These are phyloP conservation scores for Casuarius casuarius DNA, from an alignment of 2,113 vertebrate genomes.

Conservation along the genomic window DNA sequence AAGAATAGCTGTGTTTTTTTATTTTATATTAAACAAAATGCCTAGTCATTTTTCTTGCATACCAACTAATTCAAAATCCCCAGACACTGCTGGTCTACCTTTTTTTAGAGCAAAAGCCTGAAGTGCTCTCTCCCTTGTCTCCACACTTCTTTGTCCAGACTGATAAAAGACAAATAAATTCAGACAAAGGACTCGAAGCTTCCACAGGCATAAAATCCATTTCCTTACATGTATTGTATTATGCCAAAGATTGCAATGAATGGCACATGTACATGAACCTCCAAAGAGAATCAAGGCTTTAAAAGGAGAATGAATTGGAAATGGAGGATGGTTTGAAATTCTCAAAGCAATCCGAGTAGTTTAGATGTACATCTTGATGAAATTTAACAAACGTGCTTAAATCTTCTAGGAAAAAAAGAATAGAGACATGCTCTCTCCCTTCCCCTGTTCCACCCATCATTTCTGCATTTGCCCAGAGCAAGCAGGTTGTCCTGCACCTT, in stretches of 20 bases:
- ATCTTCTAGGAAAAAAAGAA: not conserved
- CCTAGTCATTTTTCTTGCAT: not conserved
- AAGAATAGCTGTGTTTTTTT: not conserved
- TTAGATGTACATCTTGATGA: not conserved
- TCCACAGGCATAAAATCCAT: not conserved
- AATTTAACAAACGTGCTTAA: not conserved
- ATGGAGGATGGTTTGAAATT: not conserved
- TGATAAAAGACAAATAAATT: slow-evolving; percentile 4
- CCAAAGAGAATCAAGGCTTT: not conserved
- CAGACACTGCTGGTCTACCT: not conserved
- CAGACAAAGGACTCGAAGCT: slow-evolving; percentile 13
- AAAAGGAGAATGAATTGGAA: not conserved
- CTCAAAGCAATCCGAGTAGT: not conserved
- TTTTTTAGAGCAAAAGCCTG: not conserved
- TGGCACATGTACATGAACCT: not conserved
- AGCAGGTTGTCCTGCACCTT: not conserved
- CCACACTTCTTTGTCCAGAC: not conserved
- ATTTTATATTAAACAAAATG: not conserved
- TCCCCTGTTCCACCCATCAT: not conserved
- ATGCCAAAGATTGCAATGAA: not conserved
- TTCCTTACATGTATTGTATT: not conserved
- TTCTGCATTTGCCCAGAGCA: not conserved
- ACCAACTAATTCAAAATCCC: not conserved
- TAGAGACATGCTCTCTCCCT: not conserved
- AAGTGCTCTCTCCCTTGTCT: not conserved